These are phyloP conservation scores for Gnathonemus echidnorhynchus DNA, from an alignment of 2,113 vertebrate genomes.

Conservation along the genomic window DNA sequence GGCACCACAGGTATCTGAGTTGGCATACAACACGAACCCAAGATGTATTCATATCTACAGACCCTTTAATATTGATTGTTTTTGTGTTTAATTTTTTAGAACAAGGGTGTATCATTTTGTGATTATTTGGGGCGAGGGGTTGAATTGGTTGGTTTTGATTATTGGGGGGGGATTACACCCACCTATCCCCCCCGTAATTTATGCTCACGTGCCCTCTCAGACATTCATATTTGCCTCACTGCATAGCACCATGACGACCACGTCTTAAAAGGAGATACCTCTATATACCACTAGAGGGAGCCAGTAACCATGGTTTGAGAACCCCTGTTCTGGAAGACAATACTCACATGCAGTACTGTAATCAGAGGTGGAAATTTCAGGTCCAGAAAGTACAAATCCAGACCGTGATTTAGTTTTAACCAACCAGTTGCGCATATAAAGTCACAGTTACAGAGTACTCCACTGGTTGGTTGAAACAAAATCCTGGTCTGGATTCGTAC, in stretches of 20 bases:
- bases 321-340: not conserved
- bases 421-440: too few relatives aligned
- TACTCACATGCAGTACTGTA: not conserved
- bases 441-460: too few relatives aligned
- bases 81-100: too few relatives aligned
- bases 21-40: not conserved
- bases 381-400: too few relatives aligned
- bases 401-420: too few relatives aligned
- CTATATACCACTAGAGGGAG: not conserved
- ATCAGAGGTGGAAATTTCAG: too few relatives aligned
- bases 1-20: conserved; percentile 43
- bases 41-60: not conserved
- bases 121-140: not conserved
- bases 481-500: too few relatives aligned
- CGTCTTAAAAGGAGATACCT: not conserved
- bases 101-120: not conserved
- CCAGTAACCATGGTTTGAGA: not conserved
- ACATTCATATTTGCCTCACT: not conserved
- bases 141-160: not conserved
- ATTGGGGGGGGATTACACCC: not conserved
- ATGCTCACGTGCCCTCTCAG: not conserved
- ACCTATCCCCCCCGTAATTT: not conserved
- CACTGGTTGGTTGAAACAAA: too few relatives aligned
- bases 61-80: not conserved
- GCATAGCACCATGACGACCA: not conserved